Evolutionary conservation across 2,797 vertebrate species (phyloP).

Genomic region (Neostethus bicornis): DNA sequence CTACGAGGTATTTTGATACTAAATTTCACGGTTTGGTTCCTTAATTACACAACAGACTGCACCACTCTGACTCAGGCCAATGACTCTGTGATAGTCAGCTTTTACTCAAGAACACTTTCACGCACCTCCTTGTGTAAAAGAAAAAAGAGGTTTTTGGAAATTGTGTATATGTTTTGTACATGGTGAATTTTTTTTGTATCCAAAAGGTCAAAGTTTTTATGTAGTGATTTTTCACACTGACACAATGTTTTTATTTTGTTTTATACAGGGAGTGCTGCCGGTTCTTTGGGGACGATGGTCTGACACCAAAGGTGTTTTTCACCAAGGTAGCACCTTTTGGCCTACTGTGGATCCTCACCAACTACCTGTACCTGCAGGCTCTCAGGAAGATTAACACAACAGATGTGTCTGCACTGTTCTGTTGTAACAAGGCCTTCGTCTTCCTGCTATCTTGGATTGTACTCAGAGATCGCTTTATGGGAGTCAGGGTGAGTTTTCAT

Average conservation of each 20-base stretch:
- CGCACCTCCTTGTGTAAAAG: conserved; percentile 3
- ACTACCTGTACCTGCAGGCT: conserved; percentile 99
- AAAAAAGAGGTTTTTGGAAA: neutral
- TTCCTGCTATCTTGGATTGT: conserved; percentile 99
- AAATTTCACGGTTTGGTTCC: conserved; percentile 4
- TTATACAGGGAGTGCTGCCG: conserved; percentile 90
- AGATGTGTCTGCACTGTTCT: conserved; percentile 95
- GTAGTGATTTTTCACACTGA: conserved; percentile 4
- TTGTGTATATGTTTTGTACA: no score
- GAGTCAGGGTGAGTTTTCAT: conserved; percentile 90
- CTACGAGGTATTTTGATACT: conserved; percentile 5
- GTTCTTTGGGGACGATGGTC: conserved; percentile 94
- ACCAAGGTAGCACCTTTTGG: conserved; percentile 94
- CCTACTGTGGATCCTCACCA: conserved; percentile 97
- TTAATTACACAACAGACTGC: neutral
- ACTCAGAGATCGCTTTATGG: conserved; percentile 98
- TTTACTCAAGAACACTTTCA: conserved; percentile 9
- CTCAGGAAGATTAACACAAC: conserved; percentile 98
- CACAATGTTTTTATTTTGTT: conserved; percentile 18
- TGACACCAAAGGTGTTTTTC: conserved; percentile 93
- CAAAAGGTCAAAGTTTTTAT: neutral
- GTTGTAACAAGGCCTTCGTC: conserved; percentile 98
- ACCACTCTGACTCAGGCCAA: conserved; percentile 10
- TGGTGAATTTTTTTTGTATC: no score
- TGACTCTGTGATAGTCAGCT: conserved; percentile 1